Conservation (phyloP, 2,797 vertebrate genomes). For the Cheracebus regulus region DNA sequence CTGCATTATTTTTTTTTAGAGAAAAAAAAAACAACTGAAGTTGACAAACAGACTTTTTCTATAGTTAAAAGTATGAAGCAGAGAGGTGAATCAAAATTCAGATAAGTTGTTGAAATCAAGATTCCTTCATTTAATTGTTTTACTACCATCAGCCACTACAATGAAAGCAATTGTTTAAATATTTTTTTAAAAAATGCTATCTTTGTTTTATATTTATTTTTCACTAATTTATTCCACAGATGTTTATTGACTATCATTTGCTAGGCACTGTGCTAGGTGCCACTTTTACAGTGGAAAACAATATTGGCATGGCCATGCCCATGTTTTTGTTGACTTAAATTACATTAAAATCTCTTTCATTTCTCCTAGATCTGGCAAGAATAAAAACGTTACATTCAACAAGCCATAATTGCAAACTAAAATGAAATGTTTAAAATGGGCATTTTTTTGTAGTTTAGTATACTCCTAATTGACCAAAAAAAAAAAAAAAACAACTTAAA, state of each 20-base stretch:
- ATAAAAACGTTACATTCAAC: background rate
- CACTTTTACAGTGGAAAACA: background rate
- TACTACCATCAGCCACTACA: background rate
- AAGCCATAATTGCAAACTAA: constrained; percentile 10
- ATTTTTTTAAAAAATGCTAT: background rate
- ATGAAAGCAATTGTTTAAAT: background rate
- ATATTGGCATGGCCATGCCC: background rate
- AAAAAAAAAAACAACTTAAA: background rate
- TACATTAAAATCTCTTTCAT: background rate
- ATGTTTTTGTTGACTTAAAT: background rate
- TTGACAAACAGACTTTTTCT: background rate
- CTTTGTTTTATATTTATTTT: constrained; percentile 22
- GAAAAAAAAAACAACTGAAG: background rate
- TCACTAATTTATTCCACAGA: background rate
- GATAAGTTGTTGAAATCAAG: background rate
- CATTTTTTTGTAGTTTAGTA: background rate
- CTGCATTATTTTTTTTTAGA: background rate
- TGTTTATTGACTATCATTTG: background rate
- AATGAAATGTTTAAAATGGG: background rate
- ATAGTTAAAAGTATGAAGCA: background rate
- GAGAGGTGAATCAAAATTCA: background rate
- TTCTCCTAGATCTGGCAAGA: constrained; percentile 22
- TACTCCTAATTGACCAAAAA: background rate
- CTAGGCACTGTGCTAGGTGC: background rate
- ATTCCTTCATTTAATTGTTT: background rate